Evolutionary conservation across 1,140 invertebrate genomes (phyloP).

Genomic region (Platyscapa corneri): DNA sequence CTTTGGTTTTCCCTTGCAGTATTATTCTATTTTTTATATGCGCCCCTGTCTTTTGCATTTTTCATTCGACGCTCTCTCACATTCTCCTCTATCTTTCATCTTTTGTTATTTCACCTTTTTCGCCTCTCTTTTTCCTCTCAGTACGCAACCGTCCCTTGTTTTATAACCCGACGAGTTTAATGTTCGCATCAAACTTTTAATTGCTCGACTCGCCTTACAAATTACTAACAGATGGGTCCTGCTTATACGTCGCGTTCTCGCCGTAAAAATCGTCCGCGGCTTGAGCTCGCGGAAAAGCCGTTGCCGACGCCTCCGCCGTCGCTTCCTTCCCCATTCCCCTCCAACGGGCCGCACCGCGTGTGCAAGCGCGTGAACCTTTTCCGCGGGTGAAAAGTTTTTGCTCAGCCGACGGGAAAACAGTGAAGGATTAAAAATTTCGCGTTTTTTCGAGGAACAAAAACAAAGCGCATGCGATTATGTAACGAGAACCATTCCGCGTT

Average conservation of each 20-base stretch:
- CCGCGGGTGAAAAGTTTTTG: conserved; percentile 45
- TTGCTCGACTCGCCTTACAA: conserved; percentile 71
- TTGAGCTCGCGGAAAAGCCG: conserved; percentile 55
- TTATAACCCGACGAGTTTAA: conserved; percentile 72
- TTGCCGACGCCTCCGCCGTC: conserved; percentile 37
- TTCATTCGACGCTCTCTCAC: conserved; percentile 26
- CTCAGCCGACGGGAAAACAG: conserved; percentile 31
- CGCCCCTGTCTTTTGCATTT: not conserved
- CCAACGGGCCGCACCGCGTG: conserved; percentile 22
- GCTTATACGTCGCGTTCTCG: conserved; percentile 60
- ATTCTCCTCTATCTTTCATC: conserved; percentile 33
- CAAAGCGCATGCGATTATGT: conserved; percentile 17
- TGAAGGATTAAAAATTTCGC: conserved; percentile 36
- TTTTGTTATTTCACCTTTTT: conserved; percentile 18
- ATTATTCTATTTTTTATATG: not conserved
- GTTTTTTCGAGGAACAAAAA: not conserved
- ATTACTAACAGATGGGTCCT: conserved; percentile 71
- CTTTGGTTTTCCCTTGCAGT: conserved; percentile 16
- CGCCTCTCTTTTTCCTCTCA: not conserved
- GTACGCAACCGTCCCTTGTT: conserved; percentile 55
- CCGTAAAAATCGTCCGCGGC: conserved; percentile 60
- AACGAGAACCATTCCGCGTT: conserved; percentile 3
- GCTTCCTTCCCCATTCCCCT: conserved; percentile 33
- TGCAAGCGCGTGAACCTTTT: not conserved
- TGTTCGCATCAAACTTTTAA: conserved; percentile 73